Evolutionary conservation across 2,888 invertebrate species (phyloP).

Genomic region (Hypolimnas misippus): DNA sequence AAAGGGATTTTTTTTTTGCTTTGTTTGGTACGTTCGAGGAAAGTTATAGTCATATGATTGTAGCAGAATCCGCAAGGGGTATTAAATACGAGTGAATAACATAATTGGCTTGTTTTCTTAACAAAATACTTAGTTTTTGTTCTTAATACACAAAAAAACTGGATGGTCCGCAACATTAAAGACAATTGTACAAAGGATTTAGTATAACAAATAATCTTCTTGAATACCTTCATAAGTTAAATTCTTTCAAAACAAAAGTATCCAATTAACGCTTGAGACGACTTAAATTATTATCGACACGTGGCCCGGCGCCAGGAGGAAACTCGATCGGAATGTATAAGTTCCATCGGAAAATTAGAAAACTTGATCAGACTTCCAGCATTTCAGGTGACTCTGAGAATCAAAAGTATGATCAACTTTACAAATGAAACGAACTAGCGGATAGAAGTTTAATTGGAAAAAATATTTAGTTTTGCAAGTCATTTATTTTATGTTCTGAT

Average conservation of each 20-base stretch:
- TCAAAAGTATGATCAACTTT: conserved; percentile 68
- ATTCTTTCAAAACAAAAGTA: conserved; percentile 14
- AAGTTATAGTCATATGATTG: no score
- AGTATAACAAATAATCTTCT: neutral
- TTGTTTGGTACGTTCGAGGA: no score
- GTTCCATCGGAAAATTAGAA: conserved; percentile 78
- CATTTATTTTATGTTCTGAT: no score
- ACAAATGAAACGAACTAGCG: conserved; percentile 55
- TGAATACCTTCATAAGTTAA: conserved; percentile 5
- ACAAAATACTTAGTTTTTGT: no score
- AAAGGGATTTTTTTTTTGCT: no score
- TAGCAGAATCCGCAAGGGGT: no score
- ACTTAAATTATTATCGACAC: conserved; percentile 40
- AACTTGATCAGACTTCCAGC: conserved; percentile 59
- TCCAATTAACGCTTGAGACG: conserved; percentile 28
- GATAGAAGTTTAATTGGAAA: conserved; percentile 43
- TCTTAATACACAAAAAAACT: no score
- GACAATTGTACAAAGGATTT: neutral
- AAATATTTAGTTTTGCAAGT: conserved; percentile 15
- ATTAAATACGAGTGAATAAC: no score
- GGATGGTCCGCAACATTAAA: no score
- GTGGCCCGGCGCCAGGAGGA: conserved; percentile 39
- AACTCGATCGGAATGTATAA: conserved; percentile 65
- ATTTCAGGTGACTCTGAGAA: conserved; percentile 62
- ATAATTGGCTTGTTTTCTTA: no score